phyloP scores from a whole-genome alignment of 64 coral and sea anemone species.

The Actinia equina region DNA sequence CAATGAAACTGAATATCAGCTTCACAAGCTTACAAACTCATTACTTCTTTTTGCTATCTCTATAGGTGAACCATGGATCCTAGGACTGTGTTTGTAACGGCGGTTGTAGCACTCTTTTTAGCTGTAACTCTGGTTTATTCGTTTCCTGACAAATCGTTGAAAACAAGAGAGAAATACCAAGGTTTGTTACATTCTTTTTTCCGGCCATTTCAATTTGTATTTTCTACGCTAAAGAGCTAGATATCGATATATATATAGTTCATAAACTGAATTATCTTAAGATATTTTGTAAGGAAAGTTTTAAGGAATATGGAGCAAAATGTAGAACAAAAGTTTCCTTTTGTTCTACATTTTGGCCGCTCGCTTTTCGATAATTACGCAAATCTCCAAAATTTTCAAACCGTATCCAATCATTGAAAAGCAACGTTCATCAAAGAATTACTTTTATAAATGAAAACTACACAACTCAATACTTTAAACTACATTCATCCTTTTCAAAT shows the following conservation, averaged over 20 bases:
- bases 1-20: background rate
- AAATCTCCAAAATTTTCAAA: too few relatives aligned
- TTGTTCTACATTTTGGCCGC: background rate
- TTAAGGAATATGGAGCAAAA: too few relatives aligned
- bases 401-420: too few relatives aligned
- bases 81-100: background rate
- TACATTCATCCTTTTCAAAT: too few relatives aligned
- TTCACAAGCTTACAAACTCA: background rate
- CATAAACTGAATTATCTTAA: background rate
- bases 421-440: too few relatives aligned
- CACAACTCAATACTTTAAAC: too few relatives aligned
- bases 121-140: constrained; percentile 19
- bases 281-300: background rate
- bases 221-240: background rate
- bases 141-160: constrained; percentile 9
- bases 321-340: background rate
- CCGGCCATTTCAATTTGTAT: background rate
- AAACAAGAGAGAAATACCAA: constrained; percentile 9
- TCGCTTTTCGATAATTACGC: background rate
- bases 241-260: too few relatives aligned
- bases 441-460: too few relatives aligned
- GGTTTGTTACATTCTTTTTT: background rate
- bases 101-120: constrained; percentile 15
- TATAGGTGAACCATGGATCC: constrained; percentile 23
- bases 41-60: background rate